These are phyloP conservation scores for Harpagoxenus sublaevis DNA, from an alignment of 2,888 invertebrate species.

Conservation along the genomic window DNA sequence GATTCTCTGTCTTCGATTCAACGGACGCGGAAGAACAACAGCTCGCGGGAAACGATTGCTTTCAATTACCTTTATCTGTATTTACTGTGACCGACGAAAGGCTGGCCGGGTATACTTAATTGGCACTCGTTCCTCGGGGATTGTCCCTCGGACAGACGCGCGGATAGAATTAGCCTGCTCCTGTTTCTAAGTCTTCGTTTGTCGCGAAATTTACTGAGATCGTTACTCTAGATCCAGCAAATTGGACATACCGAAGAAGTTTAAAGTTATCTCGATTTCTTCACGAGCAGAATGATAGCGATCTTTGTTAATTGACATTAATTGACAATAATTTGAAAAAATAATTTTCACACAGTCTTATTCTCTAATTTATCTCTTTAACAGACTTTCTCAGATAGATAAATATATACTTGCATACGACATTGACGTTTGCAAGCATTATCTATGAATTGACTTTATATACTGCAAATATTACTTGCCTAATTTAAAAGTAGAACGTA, in stretches of 20 bases:
- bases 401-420: background rate
- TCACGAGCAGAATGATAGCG: background rate
- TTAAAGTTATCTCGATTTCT: background rate
- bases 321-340: background rate
- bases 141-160: slow-evolving; percentile 24
- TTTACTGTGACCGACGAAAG: slow-evolving; percentile 70
- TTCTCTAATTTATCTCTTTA: background rate
- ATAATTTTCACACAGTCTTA: background rate
- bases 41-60: slow-evolving; percentile 69
- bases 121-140: slow-evolving; percentile 40
- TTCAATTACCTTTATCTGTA: slow-evolving; percentile 79
- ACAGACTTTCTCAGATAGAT: background rate
- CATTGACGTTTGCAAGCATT: background rate
- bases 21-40: slow-evolving; percentile 62
- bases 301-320: slow-evolving; percentile 4
- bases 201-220: slow-evolving; percentile 36
- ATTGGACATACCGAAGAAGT: slow-evolving; percentile 14
- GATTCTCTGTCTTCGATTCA: slow-evolving; percentile 61
- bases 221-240: background rate
- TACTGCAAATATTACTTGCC: background rate
- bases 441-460: background rate
- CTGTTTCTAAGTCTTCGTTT: slow-evolving; percentile 40
- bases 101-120: slow-evolving; percentile 45
- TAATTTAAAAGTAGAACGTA: background rate
- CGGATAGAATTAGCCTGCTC: slow-evolving; percentile 46